Evolutionary conservation across 2,113 vertebrate species (phyloP), one percentile per base, ranked within the genome.

Genomic region (Leptodactylus fuscus): DNA sequence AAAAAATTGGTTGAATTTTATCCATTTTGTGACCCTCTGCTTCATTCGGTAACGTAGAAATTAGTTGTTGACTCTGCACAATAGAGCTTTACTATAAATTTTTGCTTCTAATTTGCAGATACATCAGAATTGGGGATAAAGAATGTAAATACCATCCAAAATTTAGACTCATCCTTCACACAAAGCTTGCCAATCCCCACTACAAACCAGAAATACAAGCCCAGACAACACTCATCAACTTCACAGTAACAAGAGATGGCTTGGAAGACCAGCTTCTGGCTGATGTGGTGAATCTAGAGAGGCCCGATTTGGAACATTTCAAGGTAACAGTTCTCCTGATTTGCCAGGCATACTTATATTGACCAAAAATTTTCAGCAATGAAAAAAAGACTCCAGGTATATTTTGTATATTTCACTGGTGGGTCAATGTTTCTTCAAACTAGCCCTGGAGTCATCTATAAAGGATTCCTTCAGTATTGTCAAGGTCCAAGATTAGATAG

Each of bases 121-220:
- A 92, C 71, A 94, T 96, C 76, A 95, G 94, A 84, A 92, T 95
- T 6, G 94, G 95, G 44, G 94, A 96, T 89, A 95, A 55, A 85
- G 91, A 93, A 89, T 89, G 88, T 44, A 86, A 87, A 70, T 94
- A 94, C 88, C 91, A 95, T 84, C 93, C 92, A 3, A 85, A 83
- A 74, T 96, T 96, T 88, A 92, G 91, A 60, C 90, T 92, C 27
- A 92, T 95, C 85, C 90, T 95, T 38, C 93, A 94, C 85, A 95
- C 93, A 27, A 95, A 94, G 80, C 78, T 95, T 90, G 94, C 94
- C 77, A 94, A 92, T 82, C 91, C 90, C 32, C 91, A 94, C 86
- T 95, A 92, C 89, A 92, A 95, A 83, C 90, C 91, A 2, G 91
- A 95, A 89, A 94, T 94, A 74, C 93, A 94, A 81, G 93, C 94